phyloP scores from a whole-genome alignment of 2,888 invertebrate genomes.

The Baccha elongata region DNA sequence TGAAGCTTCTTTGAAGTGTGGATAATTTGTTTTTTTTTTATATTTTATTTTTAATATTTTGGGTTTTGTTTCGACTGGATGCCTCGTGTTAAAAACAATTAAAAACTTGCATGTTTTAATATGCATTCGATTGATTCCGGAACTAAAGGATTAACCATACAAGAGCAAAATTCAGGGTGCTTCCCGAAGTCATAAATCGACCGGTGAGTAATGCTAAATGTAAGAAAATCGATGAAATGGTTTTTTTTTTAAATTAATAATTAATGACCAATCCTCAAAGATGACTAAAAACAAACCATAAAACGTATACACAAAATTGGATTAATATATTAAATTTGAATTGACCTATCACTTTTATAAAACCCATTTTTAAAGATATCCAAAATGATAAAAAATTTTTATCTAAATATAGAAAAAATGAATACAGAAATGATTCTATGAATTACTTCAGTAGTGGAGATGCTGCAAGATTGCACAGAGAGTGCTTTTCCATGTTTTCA shows the following conservation, averaged over 20 bases:
- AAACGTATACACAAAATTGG: too few relatives aligned
- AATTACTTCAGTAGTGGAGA: constrained; percentile 2
- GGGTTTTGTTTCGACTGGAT: not conserved
- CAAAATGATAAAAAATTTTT: too few relatives aligned
- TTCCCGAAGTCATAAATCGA: constrained; percentile 33
- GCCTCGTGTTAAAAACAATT: constrained; percentile 18
- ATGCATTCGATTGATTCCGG: constrained; percentile 19
- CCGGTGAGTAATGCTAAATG: constrained; percentile 67
- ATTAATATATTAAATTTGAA: too few relatives aligned
- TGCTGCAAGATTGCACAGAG: not conserved
- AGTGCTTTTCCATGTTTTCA: constrained; percentile 26
- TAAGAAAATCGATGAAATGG: constrained; percentile 62
- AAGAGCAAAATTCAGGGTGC: constrained; percentile 11
- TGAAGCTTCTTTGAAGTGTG: not conserved
- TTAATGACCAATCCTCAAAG: too few relatives aligned
- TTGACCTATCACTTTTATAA: too few relatives aligned
- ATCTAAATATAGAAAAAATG: too few relatives aligned
- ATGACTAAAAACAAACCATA: too few relatives aligned
- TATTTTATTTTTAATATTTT: constrained; percentile 21
- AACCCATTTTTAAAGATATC: too few relatives aligned
- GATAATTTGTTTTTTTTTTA: constrained; percentile 24
- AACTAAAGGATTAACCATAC: not conserved
- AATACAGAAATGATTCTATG: not conserved
- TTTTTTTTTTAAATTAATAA: constrained; percentile 17
- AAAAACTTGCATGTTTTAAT: constrained; percentile 42